Evolutionary conservation across 2,888 invertebrate genomes (phyloP).

Genomic region (Macrosoma leucophasiata): DNA sequence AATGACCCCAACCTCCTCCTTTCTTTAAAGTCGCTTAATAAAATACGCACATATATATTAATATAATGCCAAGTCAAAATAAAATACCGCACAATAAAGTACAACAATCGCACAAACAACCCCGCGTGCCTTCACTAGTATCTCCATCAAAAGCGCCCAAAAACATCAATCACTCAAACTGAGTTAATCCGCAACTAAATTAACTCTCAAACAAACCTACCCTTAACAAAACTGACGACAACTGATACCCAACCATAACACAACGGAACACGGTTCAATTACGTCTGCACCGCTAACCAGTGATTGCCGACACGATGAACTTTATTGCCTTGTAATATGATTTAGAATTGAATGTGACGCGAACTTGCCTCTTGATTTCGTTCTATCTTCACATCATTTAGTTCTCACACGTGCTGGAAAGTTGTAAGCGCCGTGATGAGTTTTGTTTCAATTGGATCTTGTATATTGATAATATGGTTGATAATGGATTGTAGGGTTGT

Average conservation of each 20-base stretch:
- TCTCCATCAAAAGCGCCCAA: slow-evolving; percentile 47
- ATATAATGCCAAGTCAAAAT: no score
- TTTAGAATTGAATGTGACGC: slow-evolving; percentile 37
- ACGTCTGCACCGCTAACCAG: slow-evolving; percentile 14
- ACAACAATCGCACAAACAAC: no score
- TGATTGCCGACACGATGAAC: slow-evolving; percentile 7
- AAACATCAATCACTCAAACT: slow-evolving; percentile 70
- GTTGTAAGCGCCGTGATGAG: slow-evolving; percentile 25
- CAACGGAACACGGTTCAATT: slow-evolving; percentile 20
- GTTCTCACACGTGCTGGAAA: slow-evolving; percentile 27
- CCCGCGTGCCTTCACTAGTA: slow-evolving; percentile 28
- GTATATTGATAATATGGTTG: slow-evolving; percentile 19
- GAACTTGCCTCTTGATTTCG: slow-evolving; percentile 51
- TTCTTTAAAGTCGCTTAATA: no score
- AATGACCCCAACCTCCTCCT: no score
- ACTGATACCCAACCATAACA: slow-evolving; percentile 31
- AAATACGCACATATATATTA: no score
- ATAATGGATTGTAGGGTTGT: slow-evolving; percentile 20
- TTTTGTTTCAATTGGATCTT: slow-evolving; percentile 17
- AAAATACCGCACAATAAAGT: no score
- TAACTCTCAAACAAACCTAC: slow-evolving; percentile 61
- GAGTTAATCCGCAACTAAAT: slow-evolving; percentile 72
- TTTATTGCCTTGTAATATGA: slow-evolving; percentile 28
- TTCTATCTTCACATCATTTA: slow-evolving; percentile 58
- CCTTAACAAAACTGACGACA: slow-evolving; percentile 36